Conservation (phyloP, 2,797 vertebrate genomes). For the Aeoliscus strigatus region DNA sequence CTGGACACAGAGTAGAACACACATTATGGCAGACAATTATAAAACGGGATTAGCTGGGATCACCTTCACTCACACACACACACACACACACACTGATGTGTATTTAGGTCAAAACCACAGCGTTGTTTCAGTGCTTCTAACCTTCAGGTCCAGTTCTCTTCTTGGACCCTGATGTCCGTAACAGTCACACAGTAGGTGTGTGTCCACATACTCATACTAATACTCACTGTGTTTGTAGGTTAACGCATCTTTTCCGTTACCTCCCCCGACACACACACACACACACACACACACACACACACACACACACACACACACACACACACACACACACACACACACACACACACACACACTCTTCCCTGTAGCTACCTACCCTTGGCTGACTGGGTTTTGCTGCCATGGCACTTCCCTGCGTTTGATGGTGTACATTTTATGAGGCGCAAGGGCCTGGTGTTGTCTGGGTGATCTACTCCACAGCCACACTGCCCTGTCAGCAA, state of each 20-base stretch:
- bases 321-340: no score
- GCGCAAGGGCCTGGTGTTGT: conserved; percentile 58
- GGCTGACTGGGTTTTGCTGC: conserved; percentile 64
- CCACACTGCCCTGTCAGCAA: conserved; percentile 73
- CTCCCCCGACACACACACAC: no score
- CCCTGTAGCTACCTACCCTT: conserved; percentile 47
- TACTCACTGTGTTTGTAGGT: no score
- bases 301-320: no score
- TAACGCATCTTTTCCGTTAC: no score
- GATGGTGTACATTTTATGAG: conserved; percentile 67
- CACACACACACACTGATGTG: conserved; percentile 2
- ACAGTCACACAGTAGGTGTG: no score
- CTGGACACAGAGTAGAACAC: conserved; percentile 53
- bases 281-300: no score
- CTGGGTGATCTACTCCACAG: conserved; percentile 64
- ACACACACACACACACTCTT: conserved; percentile 43
- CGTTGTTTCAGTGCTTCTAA: no score
- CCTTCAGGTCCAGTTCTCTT: no score
- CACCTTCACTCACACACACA: conserved; percentile 55
- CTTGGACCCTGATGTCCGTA: no score
- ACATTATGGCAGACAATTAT: conserved; percentile 69
- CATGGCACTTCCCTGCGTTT: conserved; percentile 56
- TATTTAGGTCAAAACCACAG: no score
- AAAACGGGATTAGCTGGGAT: conserved; percentile 69
- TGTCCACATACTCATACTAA: no score